phyloP scores from a whole-genome alignment of 2,888 invertebrate species.

The Orgyia antiqua region DNA sequence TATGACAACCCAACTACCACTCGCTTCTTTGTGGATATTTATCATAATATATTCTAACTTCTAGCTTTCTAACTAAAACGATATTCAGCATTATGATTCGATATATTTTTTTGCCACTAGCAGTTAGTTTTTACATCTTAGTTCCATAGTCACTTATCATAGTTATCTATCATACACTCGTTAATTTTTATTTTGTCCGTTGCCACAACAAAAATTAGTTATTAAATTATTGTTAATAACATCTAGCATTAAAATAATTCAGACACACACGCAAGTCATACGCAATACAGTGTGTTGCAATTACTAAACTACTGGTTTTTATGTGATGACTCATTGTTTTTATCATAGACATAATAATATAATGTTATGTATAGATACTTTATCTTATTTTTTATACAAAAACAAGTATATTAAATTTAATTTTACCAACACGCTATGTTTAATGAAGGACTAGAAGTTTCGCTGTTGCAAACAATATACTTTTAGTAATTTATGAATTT shows the following conservation, averaged over 20 bases:
- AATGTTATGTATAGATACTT: too few relatives aligned
- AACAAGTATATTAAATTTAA: too few relatives aligned
- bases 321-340: conserved; percentile 11
- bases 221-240: conserved; percentile 21
- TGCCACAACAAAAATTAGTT: conserved; percentile 13
- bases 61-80: conserved; percentile 4
- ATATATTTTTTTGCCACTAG: conserved; percentile 8
- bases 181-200: conserved; percentile 16
- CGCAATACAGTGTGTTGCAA: too few relatives aligned
- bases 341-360: too few relatives aligned
- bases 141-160: conserved; percentile 10
- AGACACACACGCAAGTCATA: conserved; percentile 19
- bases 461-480: too few relatives aligned
- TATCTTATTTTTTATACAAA: too few relatives aligned
- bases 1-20: too few relatives aligned
- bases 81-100: conserved; percentile 2
- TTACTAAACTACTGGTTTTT: conserved; percentile 8
- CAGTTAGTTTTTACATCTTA: conserved; percentile 4
- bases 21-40: too few relatives aligned
- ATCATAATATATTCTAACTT: too few relatives aligned
- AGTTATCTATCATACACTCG: conserved; percentile 9
- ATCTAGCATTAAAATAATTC: conserved; percentile 18
- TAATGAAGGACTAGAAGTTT: too few relatives aligned
- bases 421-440: too few relatives aligned
- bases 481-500: too few relatives aligned